Conservation (phyloP, 2,888 invertebrate genomes). For the Acrobasis suavella region DNA sequence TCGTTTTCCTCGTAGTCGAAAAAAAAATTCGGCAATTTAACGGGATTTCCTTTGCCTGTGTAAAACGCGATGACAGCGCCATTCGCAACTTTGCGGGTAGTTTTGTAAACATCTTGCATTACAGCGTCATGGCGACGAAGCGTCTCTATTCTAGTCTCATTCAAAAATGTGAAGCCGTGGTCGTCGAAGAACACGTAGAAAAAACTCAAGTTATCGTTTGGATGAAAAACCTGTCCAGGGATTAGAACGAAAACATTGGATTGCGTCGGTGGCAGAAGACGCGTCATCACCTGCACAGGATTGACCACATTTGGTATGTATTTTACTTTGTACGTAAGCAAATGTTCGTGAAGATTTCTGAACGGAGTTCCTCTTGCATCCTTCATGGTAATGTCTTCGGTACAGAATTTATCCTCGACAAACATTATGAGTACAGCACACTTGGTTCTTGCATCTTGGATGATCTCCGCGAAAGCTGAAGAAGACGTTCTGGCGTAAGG, state of each 20-base stretch:
- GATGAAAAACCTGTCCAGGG: conserved; percentile 35
- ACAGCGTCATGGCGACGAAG: conserved; percentile 57
- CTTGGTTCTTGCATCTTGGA: conserved; percentile 41
- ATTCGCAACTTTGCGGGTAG: conserved; percentile 36
- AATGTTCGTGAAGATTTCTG: conserved; percentile 39
- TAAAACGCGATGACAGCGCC: conserved; percentile 58
- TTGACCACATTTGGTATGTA: conserved; percentile 54
- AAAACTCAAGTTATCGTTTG: conserved; percentile 43
- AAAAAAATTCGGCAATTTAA: conserved; percentile 32
- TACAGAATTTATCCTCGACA: conserved; percentile 53
- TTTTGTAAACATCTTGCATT: conserved; percentile 49
- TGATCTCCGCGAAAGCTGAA: conserved; percentile 44
- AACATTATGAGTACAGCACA: conserved; percentile 53
- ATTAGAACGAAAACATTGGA: conserved; percentile 46
- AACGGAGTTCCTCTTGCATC: conserved; percentile 54
- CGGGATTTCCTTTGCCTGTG: conserved; percentile 59
- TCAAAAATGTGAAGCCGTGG: not conserved
- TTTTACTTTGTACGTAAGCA: conserved; percentile 42
- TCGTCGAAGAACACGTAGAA: conserved; percentile 58
- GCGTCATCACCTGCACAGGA: conserved; percentile 46
- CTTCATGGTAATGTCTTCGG: conserved; percentile 56
- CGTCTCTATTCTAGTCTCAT: conserved; percentile 40
- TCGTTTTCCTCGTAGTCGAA: not conserved
- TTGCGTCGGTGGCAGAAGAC: conserved; percentile 39
- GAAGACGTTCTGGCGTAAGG: conserved; percentile 50